Evolutionary conservation across 2,113 vertebrate genomes (phyloP), one percentile per base, ranked within the genome.

Genomic region (Pelodiscus sinensis): DNA sequence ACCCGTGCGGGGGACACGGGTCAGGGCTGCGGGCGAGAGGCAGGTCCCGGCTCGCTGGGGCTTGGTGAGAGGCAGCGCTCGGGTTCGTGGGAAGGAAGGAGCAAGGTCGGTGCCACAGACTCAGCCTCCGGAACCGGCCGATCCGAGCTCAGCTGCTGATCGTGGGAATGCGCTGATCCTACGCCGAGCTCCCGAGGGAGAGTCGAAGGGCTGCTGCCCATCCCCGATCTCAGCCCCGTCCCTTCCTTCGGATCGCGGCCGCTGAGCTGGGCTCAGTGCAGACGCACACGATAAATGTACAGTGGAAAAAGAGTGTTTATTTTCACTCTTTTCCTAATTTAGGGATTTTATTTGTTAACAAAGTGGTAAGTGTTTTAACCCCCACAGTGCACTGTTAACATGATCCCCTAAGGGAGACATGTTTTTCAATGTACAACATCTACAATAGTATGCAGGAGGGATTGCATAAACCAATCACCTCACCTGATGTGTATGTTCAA

Each of bases 181-280:
- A 65, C 27, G 62, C 62, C 18, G 65, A 68, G 65, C 31, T n/a
- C 65, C 65, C 65, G 65, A 27, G 57, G 18, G 27, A 71, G 52
- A 80, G 65, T 82, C 92, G 55, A 89, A 52, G 94, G 89, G 91
- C 90, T 75, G 21, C 44, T 78, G 35, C 79, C 88, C 89, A 89
- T 95, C 84, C 9, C 3, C 71, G 68, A 90, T 31, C 21, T 19
- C 10, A 25, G 73, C 68, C 38, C 24, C 24, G 11, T 24, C 51
- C 75, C 54, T 44, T 21, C 29, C 57, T 50, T 21, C 44, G 22
- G 9, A 38, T 60, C 25, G 27, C 21, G n/a, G 55, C 38, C 12
- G 44, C n/a, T 2, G 12, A 21, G 9, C 18, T 18, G 16, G n/a
- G n/a, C n/a, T n/a, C 3, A 10, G n/a, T n/a, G 18, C 65, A 35